Base-by-base conservation (phyloP, 1,140 invertebrate species). In the Drosophila aff. region DNA sequence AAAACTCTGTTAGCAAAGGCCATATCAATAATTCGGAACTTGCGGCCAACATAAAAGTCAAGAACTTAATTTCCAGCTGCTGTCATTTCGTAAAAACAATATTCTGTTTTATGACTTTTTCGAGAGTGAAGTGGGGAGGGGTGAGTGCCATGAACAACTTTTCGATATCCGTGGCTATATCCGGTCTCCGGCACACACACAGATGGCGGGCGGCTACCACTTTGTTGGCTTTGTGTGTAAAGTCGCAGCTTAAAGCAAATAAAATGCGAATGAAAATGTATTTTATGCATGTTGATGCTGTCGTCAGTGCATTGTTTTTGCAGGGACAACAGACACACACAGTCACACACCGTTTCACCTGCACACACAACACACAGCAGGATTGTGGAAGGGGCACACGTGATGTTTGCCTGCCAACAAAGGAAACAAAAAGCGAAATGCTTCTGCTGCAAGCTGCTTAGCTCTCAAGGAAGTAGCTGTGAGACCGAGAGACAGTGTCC, bases 51-150 rank as follows among this genome's bases (percentile, higher is more conserved):
- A 90, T 89, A 89, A 89, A 89, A 89, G 84, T 84, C 84, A 90
- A 90, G 85, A 89, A 89, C 84, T 89, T 89, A 89, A 89, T 89
- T 90, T 90, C 74, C 84, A 89, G 81, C 84, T 87, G 84, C 81
- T 81, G 77, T 86, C 83, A 73, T 76, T 86, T 86, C 76, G 79
- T 49, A 73, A 81, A 73, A 87, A 86, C 83, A 82, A 87, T 87
- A 76, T 86, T 61, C 83, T 76, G 47, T 87, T 86, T 86, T 86
- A 84, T 81, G 84, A 75, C 65, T 78, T 71, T 64, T 63, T 69
- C 71, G 33, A 23, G 26, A 16, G 16, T 8, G 16, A 8, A 40
- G 38, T 18, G 15, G 58, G 40, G 57, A 26, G 46, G 43, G 64
- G 8, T 49, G 76, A 76, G 41, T 87, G 59, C 44, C 69, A 76